Evolutionary conservation across 2,888 invertebrate species (phyloP).

Genomic region (Trachelus tabidus): DNA sequence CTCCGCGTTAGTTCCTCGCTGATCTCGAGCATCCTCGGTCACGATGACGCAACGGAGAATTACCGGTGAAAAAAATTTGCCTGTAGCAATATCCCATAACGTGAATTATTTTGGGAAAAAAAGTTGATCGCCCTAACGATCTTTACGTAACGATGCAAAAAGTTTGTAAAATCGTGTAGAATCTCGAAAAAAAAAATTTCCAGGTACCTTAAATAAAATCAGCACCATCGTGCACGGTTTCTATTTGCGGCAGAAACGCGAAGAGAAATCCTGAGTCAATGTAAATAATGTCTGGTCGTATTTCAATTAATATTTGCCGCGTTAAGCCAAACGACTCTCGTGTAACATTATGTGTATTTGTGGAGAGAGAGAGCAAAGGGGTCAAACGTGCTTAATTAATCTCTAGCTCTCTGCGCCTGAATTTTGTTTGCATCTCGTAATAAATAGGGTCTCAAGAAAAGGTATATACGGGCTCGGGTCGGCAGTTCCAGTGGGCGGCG

Average conservation of each 20-base stretch:
- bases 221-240: not conserved
- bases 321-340: not conserved
- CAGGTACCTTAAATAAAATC: not conserved
- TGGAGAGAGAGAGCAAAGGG: not conserved
- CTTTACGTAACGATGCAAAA: not conserved
- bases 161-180: not conserved
- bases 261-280: not conserved
- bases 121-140: not conserved
- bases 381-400: not conserved
- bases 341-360: not conserved
- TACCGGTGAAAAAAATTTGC: no score
- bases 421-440: not conserved
- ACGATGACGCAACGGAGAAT: not conserved
- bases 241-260: not conserved
- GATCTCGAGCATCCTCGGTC: not conserved
- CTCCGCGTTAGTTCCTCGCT: not conserved
- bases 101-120: not conserved
- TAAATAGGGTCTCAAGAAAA: not conserved
- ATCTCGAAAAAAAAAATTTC: fast-evolving
- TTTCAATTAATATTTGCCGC: not conserved
- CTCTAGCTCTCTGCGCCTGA: not conserved
- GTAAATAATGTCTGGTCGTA: not conserved
- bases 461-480: not conserved
- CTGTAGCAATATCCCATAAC: not conserved
- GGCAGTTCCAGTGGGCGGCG: not conserved